phyloP scores from a whole-genome alignment of 30 jellyfish, hydroid and myxozoan species.

The Chrysaora quinquecirrha region DNA sequence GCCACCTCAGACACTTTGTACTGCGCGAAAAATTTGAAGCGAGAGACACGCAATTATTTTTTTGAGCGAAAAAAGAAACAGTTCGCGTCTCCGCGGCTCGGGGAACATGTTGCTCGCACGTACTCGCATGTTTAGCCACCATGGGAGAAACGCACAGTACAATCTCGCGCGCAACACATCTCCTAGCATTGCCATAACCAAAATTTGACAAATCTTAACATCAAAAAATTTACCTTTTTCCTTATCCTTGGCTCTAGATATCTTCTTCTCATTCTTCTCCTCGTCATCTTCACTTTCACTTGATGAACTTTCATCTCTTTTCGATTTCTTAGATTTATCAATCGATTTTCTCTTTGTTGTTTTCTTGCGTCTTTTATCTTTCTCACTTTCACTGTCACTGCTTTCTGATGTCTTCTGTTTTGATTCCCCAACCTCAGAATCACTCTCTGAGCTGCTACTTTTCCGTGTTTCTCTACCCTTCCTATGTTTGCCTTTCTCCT shows the following conservation, averaged over 20 bases:
- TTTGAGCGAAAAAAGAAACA: too few relatives aligned
- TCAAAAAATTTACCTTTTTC: background rate
- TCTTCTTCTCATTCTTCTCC: background rate
- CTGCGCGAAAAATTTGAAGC: too few relatives aligned
- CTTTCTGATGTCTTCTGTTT: slow-evolving; percentile 7
- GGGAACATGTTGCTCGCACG: too few relatives aligned
- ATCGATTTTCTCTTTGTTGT: slow-evolving; percentile 11
- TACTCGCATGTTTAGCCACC: too few relatives aligned
- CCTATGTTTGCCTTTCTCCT: background rate
- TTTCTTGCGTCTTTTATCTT: background rate
- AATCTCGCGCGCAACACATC: too few relatives aligned
- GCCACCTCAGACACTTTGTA: too few relatives aligned
- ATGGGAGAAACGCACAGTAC: too few relatives aligned
- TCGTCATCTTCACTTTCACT: slow-evolving; percentile 8
- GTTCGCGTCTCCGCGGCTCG: too few relatives aligned
- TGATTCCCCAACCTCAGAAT: slow-evolving; percentile 6
- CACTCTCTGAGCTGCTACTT: slow-evolving; percentile 9
- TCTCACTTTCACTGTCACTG: background rate
- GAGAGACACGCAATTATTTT: too few relatives aligned
- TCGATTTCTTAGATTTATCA: slow-evolving; percentile 15
- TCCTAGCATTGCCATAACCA: too few relatives aligned
- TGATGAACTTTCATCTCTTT: background rate
- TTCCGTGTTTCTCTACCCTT: background rate
- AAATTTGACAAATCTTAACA: too few relatives aligned
- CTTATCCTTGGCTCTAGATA: background rate